Evolutionary conservation across 2,797 vertebrate species (phyloP).

Genomic region (Gallinago stenura): DNA sequence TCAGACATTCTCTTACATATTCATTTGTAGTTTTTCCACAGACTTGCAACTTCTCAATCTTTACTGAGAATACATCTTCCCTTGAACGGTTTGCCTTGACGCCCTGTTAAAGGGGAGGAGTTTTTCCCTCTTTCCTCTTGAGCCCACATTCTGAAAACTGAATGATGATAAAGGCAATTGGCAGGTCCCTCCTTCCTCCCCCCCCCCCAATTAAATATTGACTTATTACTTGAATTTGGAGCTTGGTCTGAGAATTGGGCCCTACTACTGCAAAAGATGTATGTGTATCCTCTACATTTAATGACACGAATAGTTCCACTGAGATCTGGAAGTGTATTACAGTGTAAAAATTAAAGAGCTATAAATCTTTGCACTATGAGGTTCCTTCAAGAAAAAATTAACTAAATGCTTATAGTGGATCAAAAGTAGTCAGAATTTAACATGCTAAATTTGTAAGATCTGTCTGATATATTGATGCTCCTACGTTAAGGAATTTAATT

Average conservation of each 20-base stretch:
- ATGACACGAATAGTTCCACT: background rate
- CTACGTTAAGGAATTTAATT: background rate
- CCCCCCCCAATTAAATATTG: background rate
- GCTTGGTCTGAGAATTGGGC: background rate
- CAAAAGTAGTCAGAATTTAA: background rate
- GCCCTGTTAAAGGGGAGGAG: background rate
- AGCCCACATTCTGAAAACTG: background rate
- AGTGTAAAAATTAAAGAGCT: background rate
- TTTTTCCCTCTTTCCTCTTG: background rate
- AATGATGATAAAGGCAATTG: background rate
- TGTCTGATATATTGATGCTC: background rate
- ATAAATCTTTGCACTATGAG: slow-evolving; percentile 10
- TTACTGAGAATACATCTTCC: background rate
- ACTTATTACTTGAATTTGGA: background rate
- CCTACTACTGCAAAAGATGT: background rate
- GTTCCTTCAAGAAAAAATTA: background rate
- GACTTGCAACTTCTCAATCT: background rate
- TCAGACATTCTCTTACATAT: background rate
- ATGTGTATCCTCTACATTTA: background rate
- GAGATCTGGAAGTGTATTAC: background rate
- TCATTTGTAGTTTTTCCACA: background rate
- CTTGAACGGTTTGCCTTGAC: background rate
- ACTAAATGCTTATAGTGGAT: background rate
- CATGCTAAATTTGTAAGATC: background rate
- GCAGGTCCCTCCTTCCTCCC: background rate